These are phyloP conservation scores for Enteromius mattozi DNA, from an alignment of 2,797 vertebrate genomes.

Conservation along the genomic window DNA sequence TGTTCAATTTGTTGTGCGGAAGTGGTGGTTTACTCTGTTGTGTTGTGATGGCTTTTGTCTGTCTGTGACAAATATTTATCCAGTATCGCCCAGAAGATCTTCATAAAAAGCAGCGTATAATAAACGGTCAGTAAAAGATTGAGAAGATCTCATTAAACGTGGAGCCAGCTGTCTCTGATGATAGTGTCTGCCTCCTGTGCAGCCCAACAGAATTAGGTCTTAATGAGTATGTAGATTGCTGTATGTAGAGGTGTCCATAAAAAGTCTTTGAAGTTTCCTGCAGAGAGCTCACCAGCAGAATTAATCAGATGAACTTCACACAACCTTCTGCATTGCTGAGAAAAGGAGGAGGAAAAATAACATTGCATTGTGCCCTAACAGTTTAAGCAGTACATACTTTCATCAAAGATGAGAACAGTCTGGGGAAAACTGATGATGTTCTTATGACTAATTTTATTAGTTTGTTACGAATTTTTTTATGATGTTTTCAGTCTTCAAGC, in stretches of 20 bases:
- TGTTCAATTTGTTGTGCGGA: not conserved
- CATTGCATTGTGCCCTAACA: not conserved
- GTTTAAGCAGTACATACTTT: not conserved
- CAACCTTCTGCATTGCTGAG: conserved; percentile 29
- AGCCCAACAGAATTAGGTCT: conserved; percentile 35
- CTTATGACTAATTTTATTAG: not conserved
- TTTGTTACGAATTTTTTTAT: conserved; percentile 1
- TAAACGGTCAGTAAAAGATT: conserved; percentile 1
- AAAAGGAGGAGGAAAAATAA: not conserved
- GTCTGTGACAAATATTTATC: conserved; percentile 9
- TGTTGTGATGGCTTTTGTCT: not conserved
- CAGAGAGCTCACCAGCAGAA: conserved; percentile 44
- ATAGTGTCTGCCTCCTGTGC: conserved; percentile 30
- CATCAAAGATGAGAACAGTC: not conserved
- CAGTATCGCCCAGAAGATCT: not conserved
- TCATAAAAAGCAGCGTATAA: not conserved
- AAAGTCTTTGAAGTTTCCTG: conserved; percentile 49
- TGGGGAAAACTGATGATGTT: not conserved
- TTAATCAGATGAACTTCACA: conserved; percentile 55
- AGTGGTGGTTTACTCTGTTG: not conserved
- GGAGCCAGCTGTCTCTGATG: conserved; percentile 38
- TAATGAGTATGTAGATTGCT: conserved; percentile 55
- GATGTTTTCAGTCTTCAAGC: not conserved
- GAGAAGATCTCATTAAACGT: conserved; percentile 17
- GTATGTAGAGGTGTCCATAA: conserved; percentile 48